phyloP scores from a whole-genome alignment of 2,888 invertebrate species.

The Aleiodes leptofemur region DNA sequence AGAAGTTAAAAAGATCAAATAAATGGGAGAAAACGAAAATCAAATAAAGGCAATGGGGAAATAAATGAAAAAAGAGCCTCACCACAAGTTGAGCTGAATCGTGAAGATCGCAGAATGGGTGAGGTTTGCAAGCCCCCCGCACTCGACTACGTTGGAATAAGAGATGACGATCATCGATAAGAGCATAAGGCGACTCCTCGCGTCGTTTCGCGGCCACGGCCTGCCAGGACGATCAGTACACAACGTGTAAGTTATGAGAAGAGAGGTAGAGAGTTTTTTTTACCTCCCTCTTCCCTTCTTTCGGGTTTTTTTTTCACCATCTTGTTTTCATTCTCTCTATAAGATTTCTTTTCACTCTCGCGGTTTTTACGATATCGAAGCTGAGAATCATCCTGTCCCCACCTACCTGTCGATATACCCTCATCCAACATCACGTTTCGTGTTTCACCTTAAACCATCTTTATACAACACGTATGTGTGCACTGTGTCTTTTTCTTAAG shows the following conservation, averaged over 20 bases:
- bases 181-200: slow-evolving; percentile 49
- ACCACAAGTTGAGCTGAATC: slow-evolving; percentile 18
- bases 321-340: slow-evolving; percentile 8
- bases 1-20: too few species aligned
- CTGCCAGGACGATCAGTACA: slow-evolving; percentile 58
- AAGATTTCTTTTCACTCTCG: slow-evolving; percentile 12
- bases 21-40: too few species aligned
- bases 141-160: slow-evolving; percentile 22
- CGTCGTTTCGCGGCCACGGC: slow-evolving; percentile 62
- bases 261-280: neutral
- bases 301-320: neutral
- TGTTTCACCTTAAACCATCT: neutral
- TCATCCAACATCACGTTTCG: neutral
- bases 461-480: slow-evolving; percentile 15
- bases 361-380: slow-evolving; percentile 37
- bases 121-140: slow-evolving; percentile 26
- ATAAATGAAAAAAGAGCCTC: too few species aligned
- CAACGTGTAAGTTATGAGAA: slow-evolving; percentile 56
- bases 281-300: slow-evolving; percentile 16
- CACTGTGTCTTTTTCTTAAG: too few species aligned
- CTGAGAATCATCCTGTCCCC: slow-evolving; percentile 38
- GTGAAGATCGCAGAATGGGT: slow-evolving; percentile 2
- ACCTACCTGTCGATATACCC: slow-evolving; percentile 23
- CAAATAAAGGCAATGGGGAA: too few species aligned
- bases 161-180: slow-evolving; percentile 50